Conservation (phyloP, 2,797 vertebrate genomes). For the Loriculus beryllinus region DNA sequence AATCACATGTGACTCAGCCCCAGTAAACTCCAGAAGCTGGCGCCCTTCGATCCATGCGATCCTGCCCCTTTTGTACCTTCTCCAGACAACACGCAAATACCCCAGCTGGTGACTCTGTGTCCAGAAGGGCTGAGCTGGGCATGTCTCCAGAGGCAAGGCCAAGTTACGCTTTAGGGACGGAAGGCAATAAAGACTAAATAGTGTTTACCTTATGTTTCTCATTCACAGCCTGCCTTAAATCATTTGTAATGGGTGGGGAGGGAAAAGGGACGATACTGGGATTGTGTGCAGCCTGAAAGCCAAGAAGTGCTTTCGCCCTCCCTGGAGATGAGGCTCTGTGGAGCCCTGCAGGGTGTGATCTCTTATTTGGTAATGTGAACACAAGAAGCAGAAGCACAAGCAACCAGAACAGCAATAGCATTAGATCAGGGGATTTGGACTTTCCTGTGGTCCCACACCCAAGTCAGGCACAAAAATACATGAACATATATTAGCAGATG, state of each 20-base stretch:
- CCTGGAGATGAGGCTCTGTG: slow-evolving; percentile 21
- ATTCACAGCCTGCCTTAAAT: slow-evolving; percentile 56
- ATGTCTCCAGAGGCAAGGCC: slow-evolving; percentile 32
- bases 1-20: not conserved
- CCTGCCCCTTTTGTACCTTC: not conserved
- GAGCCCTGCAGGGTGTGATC: slow-evolving; percentile 46
- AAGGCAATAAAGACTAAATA: slow-evolving; percentile 28
- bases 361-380: slow-evolving; percentile 44
- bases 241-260: not conserved
- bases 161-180: not conserved
- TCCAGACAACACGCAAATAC: not conserved
- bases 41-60: not conserved
- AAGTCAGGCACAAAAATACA: not conserved
- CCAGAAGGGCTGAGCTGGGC: slow-evolving; percentile 34
- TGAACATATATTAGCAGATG: not conserved
- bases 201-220: slow-evolving; percentile 55
- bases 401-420: slow-evolving; percentile 11
- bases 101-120: not conserved
- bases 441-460: slow-evolving; percentile 35
- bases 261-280: not conserved
- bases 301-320: slow-evolving; percentile 33
- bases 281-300: not conserved
- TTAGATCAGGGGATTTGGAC: slow-evolving; percentile 54
- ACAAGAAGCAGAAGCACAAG: slow-evolving; percentile 28
- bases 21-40: slow-evolving; percentile 31